phyloP scores from a whole-genome alignment of 2,113 vertebrate species.

The Dasyurus viverrinus region DNA sequence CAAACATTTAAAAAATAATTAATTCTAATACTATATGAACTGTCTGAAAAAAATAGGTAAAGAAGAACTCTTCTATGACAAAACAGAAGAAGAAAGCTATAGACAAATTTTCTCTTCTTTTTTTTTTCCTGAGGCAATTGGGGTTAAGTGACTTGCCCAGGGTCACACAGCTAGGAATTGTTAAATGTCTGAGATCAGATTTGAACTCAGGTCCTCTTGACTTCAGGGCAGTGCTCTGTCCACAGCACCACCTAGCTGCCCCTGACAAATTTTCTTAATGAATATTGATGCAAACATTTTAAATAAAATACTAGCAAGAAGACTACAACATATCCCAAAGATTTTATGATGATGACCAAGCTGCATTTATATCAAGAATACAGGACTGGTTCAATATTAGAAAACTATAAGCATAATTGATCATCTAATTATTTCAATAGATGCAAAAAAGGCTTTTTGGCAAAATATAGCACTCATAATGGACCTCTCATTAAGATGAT shows the following conservation, averaged over 20 bases:
- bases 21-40: background rate
- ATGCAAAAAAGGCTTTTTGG: background rate
- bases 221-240: too few relatives aligned
- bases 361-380: background rate
- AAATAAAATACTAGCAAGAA: background rate
- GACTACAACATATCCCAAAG: background rate
- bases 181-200: too few relatives aligned
- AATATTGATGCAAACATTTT: background rate
- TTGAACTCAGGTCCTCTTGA: too few relatives aligned
- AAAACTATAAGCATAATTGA: background rate
- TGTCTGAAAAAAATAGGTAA: background rate
- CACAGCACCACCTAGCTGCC: too few relatives aligned
- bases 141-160: too few relatives aligned
- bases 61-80: background rate
- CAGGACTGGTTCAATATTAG: background rate
- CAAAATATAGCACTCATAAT: background rate
- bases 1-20: background rate
- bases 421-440: background rate
- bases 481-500: background rate
- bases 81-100: background rate
- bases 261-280: background rate
- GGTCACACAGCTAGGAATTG: too few relatives aligned
- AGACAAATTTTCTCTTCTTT: background rate
- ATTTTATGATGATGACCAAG: background rate
- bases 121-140: too few relatives aligned